Evolutionary conservation across 2,797 vertebrate species (phyloP).

Genomic region (Malurus splendens): DNA sequence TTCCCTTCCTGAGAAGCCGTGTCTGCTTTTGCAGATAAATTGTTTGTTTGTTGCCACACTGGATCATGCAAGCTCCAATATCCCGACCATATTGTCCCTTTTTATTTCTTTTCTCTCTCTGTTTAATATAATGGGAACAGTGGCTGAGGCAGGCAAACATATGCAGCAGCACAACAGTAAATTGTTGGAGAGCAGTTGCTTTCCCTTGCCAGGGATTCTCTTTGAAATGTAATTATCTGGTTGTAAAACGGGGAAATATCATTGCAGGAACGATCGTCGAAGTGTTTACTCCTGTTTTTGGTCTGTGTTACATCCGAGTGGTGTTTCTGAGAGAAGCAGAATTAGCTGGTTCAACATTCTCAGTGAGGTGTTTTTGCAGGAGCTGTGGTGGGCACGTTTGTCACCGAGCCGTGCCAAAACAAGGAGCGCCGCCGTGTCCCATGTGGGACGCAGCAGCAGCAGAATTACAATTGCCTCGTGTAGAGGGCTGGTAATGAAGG

Average conservation of each 20-base stretch:
- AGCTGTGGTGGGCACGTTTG: constrained; percentile 4
- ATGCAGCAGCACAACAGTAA: neutral
- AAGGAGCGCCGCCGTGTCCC: neutral
- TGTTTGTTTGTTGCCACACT: neutral
- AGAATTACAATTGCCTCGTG: constrained; percentile 51
- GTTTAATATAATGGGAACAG: constrained; percentile 8
- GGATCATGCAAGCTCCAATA: neutral
- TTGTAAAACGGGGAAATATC: neutral
- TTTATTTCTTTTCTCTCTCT: constrained; percentile 43
- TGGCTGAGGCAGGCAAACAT: neutral
- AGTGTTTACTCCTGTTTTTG: neutral
- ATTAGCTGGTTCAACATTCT: neutral
- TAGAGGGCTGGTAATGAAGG: constrained; percentile 55
- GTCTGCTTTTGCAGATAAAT: neutral
- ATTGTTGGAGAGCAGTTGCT: constrained; percentile 22
- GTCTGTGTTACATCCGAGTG: accelerated
- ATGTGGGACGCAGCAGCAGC: constrained; percentile 1
- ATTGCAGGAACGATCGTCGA: neutral
- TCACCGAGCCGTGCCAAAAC: neutral
- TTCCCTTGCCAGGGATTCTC: constrained; percentile 18
- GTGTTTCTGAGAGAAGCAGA: neutral
- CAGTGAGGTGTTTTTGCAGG: neutral
- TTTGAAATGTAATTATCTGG: constrained; percentile 38
- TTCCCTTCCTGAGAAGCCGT: neutral
- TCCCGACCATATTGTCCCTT: neutral